phyloP scores from a whole-genome alignment of 1,140 invertebrate genomes.

The Chionoecetes opilio region DNA sequence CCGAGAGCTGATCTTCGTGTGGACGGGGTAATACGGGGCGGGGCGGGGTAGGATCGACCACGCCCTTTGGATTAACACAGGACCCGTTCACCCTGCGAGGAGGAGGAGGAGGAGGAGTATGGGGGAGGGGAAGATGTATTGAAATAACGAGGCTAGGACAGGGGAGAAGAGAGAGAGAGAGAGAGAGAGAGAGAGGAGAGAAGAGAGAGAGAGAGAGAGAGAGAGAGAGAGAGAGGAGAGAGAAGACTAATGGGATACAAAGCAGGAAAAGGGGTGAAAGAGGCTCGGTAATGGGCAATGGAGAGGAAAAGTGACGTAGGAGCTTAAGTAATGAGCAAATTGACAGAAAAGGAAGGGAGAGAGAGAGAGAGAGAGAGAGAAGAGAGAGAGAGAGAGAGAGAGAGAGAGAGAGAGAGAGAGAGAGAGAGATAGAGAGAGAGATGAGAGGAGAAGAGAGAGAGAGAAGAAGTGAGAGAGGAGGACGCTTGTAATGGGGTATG shows the following conservation, averaged over 20 bases:
- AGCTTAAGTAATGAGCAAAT: not conserved
- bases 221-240: not conserved
- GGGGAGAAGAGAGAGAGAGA: not conserved
- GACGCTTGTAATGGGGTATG: not conserved
- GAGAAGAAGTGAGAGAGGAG: conserved; percentile 4
- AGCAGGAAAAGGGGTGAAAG: conserved; percentile 29
- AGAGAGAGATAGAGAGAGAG: too few species aligned
- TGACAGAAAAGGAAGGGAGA: not conserved
- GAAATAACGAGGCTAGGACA: not conserved
- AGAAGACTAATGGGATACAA: not conserved
- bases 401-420: not conserved
- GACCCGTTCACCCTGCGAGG: not conserved
- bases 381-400: not conserved
- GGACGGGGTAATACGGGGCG: not conserved
- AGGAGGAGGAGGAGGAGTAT: not conserved
- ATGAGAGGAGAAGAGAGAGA: not conserved
- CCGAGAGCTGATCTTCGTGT: conserved; percentile 21
- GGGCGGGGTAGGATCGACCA: not conserved
- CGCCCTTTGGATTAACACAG: conserved; percentile 49
- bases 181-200: not conserved
- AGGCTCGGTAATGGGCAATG: not conserved
- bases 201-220: not conserved
- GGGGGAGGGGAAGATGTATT: not conserved
- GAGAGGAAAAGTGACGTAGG: conserved; percentile 16
- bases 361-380: conserved; percentile 11